Evolutionary conservation across 2,888 invertebrate species (phyloP).

Genomic region (Campoletis raptor): DNA sequence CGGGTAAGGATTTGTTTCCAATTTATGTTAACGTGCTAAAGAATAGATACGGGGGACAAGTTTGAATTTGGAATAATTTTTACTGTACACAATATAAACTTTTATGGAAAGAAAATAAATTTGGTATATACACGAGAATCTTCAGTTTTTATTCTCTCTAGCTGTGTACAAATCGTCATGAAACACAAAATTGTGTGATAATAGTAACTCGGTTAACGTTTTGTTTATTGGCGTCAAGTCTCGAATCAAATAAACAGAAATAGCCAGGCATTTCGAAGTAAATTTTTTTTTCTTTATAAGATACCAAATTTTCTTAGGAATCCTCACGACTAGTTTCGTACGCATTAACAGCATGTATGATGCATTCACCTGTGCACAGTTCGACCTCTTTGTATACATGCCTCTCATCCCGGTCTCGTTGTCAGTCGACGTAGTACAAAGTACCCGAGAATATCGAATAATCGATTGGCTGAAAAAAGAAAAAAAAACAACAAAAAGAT

Average conservation of each 20-base stretch:
- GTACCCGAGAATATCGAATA: constrained; percentile 45
- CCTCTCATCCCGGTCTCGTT: constrained; percentile 2
- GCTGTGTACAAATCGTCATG: no score
- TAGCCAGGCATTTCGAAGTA: neutral
- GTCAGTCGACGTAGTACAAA: constrained; percentile 36
- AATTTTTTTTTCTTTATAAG: neutral
- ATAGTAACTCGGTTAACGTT: no score
- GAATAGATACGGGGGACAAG: no score
- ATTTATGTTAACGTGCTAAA: no score
- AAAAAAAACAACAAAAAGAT: constrained; percentile 26
- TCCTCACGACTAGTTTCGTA: constrained; percentile 27
- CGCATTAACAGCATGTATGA: constrained; percentile 31
- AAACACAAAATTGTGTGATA: no score
- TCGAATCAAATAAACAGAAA: neutral
- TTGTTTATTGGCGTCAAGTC: neutral
- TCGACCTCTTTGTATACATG: neutral
- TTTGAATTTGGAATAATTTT: no score
- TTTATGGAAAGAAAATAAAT: no score
- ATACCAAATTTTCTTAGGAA: constrained; percentile 14
- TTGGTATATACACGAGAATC: no score
- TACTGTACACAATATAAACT: no score
- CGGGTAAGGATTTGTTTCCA: no score
- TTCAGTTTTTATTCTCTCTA: no score
- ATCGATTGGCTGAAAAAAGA: constrained; percentile 33
- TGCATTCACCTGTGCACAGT: constrained; percentile 16